Conservation (phyloP, 2,113 vertebrate species). For the Aegithalos caudatus region DNA sequence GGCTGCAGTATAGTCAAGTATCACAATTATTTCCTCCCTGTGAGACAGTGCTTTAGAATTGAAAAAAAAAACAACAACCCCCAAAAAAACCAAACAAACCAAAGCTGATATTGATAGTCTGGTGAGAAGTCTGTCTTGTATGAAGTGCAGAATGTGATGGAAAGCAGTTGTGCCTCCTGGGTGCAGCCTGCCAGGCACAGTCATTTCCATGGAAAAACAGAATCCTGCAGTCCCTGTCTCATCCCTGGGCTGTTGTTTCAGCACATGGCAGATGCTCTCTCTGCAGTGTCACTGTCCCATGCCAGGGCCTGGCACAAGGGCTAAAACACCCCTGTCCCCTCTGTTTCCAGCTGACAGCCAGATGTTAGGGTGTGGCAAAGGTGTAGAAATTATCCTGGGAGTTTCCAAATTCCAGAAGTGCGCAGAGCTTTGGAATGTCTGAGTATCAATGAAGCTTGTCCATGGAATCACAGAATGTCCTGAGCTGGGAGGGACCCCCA, state of each 20-base stretch:
- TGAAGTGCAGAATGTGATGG: background rate
- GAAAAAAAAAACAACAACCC: accelerated
- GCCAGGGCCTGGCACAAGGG: background rate
- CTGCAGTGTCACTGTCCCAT: accelerated
- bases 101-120: background rate
- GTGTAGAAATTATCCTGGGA: background rate
- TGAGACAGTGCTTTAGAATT: background rate
- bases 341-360: background rate
- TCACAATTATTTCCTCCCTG: background rate
- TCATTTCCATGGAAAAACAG: background rate
- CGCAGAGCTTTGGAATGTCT: background rate
- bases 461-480: background rate
- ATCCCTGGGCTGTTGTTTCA: background rate
- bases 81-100: background rate
- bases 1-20: background rate
- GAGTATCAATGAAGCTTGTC: background rate
- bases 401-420: background rate
- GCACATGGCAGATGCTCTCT: background rate
- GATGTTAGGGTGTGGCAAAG: background rate
- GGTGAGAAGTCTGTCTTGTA: background rate
- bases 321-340: accelerated
- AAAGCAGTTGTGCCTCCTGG: background rate
- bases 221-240: background rate
- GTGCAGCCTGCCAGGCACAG: background rate
- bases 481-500: background rate